Evolutionary conservation across 1,140 invertebrate genomes (phyloP).

Genomic region (Drosophila simulans): DNA sequence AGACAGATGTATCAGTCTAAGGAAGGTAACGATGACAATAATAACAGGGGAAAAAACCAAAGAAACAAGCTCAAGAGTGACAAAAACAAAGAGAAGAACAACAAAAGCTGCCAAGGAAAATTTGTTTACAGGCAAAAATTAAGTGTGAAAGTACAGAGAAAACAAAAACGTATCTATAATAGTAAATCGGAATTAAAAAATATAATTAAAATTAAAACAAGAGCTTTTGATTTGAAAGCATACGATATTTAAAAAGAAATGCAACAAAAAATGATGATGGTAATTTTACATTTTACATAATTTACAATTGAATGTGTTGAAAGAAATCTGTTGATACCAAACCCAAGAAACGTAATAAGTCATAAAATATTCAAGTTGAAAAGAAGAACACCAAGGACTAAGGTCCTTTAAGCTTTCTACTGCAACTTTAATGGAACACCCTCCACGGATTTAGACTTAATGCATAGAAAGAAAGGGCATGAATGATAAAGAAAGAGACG

Average conservation of each 20-base stretch:
- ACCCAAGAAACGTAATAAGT: too few relatives aligned
- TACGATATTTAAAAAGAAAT: background rate
- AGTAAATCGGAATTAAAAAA: too few relatives aligned
- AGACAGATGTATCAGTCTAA: slow-evolving; percentile 16
- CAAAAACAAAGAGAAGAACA: slow-evolving; percentile 50
- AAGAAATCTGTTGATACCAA: too few relatives aligned
- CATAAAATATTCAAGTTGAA: too few relatives aligned
- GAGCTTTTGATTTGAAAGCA: background rate
- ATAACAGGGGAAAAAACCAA: slow-evolving; percentile 14
- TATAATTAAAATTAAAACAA: background rate
- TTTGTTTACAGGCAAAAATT: slow-evolving; percentile 4
- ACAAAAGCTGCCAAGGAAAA: slow-evolving; percentile 41
- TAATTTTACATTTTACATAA: background rate
- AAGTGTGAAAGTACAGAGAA: background rate
- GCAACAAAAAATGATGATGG: background rate
- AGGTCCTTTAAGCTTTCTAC: background rate
- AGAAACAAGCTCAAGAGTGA: slow-evolving; percentile 47
- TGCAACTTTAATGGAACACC: slow-evolving; percentile 10
- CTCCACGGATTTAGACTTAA: slow-evolving; percentile 6
- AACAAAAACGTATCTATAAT: background rate
- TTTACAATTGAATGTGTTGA: background rate
- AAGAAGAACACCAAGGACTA: too few relatives aligned
- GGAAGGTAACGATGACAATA: slow-evolving; percentile 26
- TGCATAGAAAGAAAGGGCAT: slow-evolving; percentile 8
- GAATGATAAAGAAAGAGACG: background rate